Evolutionary conservation across 2,113 vertebrate species (phyloP).

Genomic region (Hyaena hyaena): DNA sequence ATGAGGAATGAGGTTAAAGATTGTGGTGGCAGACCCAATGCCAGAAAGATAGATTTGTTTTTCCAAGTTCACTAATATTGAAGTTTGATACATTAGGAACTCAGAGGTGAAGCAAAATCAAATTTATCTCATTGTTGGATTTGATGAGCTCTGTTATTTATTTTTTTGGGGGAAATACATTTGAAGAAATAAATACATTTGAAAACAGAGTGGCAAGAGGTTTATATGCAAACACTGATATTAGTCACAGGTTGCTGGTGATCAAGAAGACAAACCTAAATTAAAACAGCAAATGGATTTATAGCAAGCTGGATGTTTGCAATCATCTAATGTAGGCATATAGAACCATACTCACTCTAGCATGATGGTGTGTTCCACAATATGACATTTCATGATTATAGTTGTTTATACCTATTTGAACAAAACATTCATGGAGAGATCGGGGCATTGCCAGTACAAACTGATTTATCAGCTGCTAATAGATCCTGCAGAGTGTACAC

Average conservation of each 20-base stretch:
- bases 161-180: not conserved
- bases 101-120: not conserved
- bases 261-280: not conserved
- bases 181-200: conserved; percentile 11
- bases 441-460: not conserved
- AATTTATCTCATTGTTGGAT: not conserved
- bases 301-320: not conserved
- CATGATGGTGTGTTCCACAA: not conserved
- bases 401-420: not conserved
- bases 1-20: conserved; percentile 76
- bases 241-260: not conserved
- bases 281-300: not conserved
- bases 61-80: conserved; percentile 9
- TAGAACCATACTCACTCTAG: not conserved
- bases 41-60: not conserved
- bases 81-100: conserved; percentile 4
- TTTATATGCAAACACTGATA: not conserved
- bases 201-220: not conserved
- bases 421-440: not conserved
- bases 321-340: not conserved
- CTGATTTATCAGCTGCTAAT: not conserved
- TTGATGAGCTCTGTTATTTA: conserved; percentile 25
- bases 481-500: not conserved
- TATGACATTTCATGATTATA: not conserved
- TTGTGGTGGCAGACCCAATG: conserved; percentile 73